These are phyloP conservation scores for Enteromius trimaculatus DNA, from an alignment of 2,797 vertebrate species.

Conservation along the genomic window DNA sequence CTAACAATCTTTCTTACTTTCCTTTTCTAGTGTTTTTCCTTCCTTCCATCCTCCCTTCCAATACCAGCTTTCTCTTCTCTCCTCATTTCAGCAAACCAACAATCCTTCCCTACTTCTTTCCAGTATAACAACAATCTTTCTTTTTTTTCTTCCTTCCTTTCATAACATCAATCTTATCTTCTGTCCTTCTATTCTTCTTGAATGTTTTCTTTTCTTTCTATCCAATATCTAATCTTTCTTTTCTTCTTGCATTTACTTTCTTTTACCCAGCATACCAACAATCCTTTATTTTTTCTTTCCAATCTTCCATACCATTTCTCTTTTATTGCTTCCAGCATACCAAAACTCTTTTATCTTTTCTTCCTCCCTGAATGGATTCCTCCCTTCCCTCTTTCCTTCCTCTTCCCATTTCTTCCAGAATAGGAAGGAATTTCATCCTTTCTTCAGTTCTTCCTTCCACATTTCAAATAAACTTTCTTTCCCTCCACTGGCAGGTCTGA, in stretches of 20 bases:
- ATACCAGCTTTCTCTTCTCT: too few relatives aligned
- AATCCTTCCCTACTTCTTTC: not conserved
- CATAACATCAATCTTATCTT: not conserved
- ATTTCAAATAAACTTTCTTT: not conserved
- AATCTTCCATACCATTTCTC: not conserved
- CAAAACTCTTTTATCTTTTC: not conserved
- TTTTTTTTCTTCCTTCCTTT: not conserved
- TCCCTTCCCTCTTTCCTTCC: slow-evolving; percentile 31
- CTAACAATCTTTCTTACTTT: not conserved
- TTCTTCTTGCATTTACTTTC: not conserved
- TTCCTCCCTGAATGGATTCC: not conserved
- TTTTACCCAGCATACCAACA: not conserved
- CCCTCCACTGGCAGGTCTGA: not conserved
- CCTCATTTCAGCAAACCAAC: too few relatives aligned
- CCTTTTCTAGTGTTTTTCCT: too few relatives aligned
- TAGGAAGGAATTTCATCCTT: too few relatives aligned
- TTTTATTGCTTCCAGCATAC: not conserved
- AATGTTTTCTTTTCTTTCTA: not conserved
- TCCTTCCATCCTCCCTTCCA: too few relatives aligned
- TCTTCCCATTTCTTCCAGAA: slow-evolving; percentile 18
- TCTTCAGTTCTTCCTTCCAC: not conserved
- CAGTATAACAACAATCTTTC: not conserved
- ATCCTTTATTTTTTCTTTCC: not conserved
- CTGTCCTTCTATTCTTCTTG: not conserved
- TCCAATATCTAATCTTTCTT: not conserved